Evolutionary conservation across 2,888 invertebrate genomes (phyloP).

Genomic region (Scaptomyza tumidula): DNA sequence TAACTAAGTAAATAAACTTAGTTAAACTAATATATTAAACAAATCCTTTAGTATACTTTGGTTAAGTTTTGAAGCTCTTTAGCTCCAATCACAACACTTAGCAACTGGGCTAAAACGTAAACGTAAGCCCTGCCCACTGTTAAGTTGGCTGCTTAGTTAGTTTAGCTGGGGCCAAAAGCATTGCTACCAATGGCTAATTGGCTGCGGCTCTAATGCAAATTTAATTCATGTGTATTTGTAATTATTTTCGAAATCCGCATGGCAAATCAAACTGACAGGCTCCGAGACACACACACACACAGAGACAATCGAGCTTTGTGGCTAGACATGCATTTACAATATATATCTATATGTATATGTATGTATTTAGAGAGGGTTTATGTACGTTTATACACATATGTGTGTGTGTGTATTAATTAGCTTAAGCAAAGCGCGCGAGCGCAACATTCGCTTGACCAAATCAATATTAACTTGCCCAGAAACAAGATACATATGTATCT

Average conservation of each 20-base stretch:
- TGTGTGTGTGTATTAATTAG: conserved; percentile 57
- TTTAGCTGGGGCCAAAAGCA: neutral
- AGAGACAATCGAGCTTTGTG: conserved; percentile 30
- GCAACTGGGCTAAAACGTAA: neutral
- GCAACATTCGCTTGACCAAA: conserved; percentile 70
- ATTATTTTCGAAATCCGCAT: conserved; percentile 75
- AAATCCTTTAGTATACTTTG: too few relatives aligned
- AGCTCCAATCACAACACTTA: neutral
- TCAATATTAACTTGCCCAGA: conserved; percentile 71
- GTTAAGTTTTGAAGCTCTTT: neutral
- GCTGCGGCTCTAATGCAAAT: conserved; percentile 77
- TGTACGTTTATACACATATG: too few relatives aligned
- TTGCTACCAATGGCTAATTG: conserved; percentile 63
- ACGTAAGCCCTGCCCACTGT: conserved; percentile 3
- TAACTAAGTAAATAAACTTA: too few relatives aligned
- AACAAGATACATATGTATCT: neutral
- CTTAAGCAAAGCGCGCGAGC: conserved; percentile 60
- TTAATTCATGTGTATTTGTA: conserved; percentile 78
- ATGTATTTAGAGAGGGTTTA: too few relatives aligned
- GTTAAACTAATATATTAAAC: too few relatives aligned
- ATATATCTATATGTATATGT: conserved; percentile 1
- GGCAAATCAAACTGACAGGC: conserved; percentile 70
- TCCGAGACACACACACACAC: conserved; percentile 9
- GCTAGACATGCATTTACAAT: conserved; percentile 22
- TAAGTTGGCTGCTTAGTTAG: conserved; percentile 3